Evolutionary conservation across 2,888 invertebrate genomes (phyloP).

Genomic region (Orthonevra nobilis): DNA sequence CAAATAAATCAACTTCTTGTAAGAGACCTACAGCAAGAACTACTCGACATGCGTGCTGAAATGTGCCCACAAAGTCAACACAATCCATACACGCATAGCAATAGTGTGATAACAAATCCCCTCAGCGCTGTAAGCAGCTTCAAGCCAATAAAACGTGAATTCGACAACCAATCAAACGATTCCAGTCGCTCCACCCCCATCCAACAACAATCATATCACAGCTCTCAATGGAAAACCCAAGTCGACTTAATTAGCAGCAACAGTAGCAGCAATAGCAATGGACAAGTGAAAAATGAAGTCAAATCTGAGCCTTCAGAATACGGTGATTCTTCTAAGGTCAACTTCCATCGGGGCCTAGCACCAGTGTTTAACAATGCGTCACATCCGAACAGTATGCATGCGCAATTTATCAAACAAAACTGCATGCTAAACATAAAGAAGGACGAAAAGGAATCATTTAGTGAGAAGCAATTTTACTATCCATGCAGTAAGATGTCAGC

Average conservation of each 20-base stretch:
- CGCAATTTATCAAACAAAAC: conserved; percentile 45
- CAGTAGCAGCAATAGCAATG: conserved; percentile 44
- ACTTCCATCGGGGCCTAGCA: conserved; percentile 44
- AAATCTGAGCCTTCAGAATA: conserved; percentile 75
- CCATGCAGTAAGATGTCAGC: conserved; percentile 58
- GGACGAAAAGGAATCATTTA: conserved; percentile 49
- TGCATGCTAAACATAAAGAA: conserved; percentile 60
- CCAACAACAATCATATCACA: conserved; percentile 45
- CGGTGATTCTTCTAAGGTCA: conserved; percentile 37
- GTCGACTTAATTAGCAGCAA: conserved; percentile 46
- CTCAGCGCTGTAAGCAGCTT: conserved; percentile 59
- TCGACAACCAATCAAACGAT: conserved; percentile 67
- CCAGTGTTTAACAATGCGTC: conserved; percentile 29
- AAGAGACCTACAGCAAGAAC: conserved; percentile 85
- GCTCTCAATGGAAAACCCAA: conserved; percentile 53
- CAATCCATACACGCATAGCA: conserved; percentile 51
- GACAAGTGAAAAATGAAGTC: conserved; percentile 73
- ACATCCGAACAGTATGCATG: conserved; percentile 35
- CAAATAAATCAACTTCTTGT: conserved; percentile 89
- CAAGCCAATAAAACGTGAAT: conserved; percentile 71
- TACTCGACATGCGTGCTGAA: conserved; percentile 83
- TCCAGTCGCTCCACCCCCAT: conserved; percentile 63
- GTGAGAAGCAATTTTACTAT: conserved; percentile 41
- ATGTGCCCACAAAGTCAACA: conserved; percentile 68
- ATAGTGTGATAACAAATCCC: conserved; percentile 55